Conservation (phyloP, 37 sponge, comb jelly and placozoan species). For the Halichondria panicea region DNA sequence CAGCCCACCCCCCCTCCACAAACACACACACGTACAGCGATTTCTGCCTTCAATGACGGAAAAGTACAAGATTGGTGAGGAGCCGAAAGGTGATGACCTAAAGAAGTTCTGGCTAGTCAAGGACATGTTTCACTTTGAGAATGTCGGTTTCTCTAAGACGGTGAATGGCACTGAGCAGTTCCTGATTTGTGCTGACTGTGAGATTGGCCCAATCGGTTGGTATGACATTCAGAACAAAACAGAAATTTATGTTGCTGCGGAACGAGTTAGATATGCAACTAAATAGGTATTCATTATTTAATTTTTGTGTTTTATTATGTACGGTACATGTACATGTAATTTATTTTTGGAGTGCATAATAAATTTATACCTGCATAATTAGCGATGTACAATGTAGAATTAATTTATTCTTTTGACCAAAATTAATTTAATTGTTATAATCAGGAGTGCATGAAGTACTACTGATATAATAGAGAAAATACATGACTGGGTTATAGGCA, state of each 20-base stretch:
- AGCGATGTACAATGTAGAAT: too few species aligned
- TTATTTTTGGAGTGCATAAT: too few species aligned
- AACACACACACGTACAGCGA: constrained; percentile 21
- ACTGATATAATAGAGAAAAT: not conserved
- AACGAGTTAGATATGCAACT: constrained; percentile 85
- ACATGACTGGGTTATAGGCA: not conserved
- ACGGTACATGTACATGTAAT: not conserved
- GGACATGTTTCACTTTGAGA: constrained; percentile 96
- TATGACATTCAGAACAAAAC: constrained; percentile 55
- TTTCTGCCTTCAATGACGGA: constrained; percentile 68
- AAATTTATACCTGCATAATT: too few species aligned
- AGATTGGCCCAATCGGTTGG: constrained; percentile 98
- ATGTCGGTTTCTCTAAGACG: constrained; percentile 90
- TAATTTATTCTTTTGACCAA: too few species aligned
- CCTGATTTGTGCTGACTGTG: constrained; percentile 98
- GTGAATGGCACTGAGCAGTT: constrained; percentile 75
- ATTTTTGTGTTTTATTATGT: too few species aligned
- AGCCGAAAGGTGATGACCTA: constrained; percentile 65
- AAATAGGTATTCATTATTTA: too few species aligned
- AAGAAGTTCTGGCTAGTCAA: constrained; percentile 80
- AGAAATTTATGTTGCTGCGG: constrained; percentile 80
- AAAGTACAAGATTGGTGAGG: constrained; percentile 55
- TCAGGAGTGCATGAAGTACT: not conserved
- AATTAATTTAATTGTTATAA: too few species aligned
- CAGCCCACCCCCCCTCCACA: not conserved